Conservation (phyloP, 37 sponge, comb jelly and placozoan species). For the Amphimedon queenslandica region DNA sequence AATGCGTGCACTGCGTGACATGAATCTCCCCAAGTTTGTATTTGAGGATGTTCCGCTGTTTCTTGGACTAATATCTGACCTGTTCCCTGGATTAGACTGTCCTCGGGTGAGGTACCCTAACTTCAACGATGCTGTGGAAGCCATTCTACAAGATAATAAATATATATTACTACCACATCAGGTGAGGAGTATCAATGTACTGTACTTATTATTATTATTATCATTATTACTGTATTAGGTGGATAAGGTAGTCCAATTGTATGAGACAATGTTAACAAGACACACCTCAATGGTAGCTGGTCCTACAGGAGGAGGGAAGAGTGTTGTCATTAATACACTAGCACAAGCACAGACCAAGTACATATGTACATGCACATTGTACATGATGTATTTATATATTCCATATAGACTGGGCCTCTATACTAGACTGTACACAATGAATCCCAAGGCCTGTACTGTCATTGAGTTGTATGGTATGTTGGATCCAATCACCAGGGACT, state of each 20-base stretch:
- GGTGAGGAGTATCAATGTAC: conserved; percentile 57
- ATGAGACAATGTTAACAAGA: conserved; percentile 99
- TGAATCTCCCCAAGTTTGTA: conserved; percentile 99
- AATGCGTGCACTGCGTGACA: conserved; percentile 99
- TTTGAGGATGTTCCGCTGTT: conserved; percentile 99
- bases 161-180: conserved; percentile 87
- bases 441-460: conserved; percentile 96
- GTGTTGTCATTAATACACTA: conserved; percentile 96
- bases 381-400: neutral
- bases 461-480: conserved; percentile 98
- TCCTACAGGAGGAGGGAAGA: conserved; percentile 99
- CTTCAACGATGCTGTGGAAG: conserved; percentile 99
- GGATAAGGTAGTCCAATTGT: conserved; percentile 97
- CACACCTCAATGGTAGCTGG: conserved; percentile 99
- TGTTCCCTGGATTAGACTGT: conserved; percentile 99
- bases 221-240: conserved; percentile 61
- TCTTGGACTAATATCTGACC: conserved; percentile 95
- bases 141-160: conserved; percentile 65
- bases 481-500: conserved; percentile 97
- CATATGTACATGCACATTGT: neutral
- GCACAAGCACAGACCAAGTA: conserved; percentile 93
- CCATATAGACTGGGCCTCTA: conserved; percentile 66
- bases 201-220: too few species aligned
- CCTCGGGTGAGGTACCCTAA: conserved; percentile 98
- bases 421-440: conserved; percentile 91